Percentiles rank a stretch among this genome's conserved stretches.
phyloP scores from a whole-genome alignment of 2,113 vertebrate species.

The Pelvicachromis taeniatus region DNA sequence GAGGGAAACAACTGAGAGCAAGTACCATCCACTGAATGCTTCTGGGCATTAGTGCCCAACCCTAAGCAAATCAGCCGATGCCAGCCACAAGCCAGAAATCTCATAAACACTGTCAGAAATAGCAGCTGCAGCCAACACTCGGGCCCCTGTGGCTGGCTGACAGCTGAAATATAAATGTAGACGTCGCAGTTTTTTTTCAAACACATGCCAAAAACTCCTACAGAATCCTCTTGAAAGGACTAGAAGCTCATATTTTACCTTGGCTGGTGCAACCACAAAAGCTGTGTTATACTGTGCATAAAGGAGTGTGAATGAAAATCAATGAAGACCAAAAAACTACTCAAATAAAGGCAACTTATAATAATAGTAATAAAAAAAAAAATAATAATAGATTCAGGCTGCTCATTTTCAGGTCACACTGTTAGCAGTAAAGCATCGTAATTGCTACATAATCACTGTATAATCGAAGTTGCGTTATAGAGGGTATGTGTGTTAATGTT shows the following conservation, averaged over 20 bases:
- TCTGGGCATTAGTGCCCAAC: conserved; percentile 38
- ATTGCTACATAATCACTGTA: not conserved
- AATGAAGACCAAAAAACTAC: not conserved
- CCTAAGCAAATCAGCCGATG: conserved; percentile 28
- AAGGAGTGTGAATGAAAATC: not conserved
- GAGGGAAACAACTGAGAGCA: conserved; percentile 10
- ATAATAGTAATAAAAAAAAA: not conserved
- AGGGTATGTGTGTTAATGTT: not conserved
- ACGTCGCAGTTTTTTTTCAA: not conserved
- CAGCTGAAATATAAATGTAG: conserved; percentile 18
- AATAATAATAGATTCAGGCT: not conserved
- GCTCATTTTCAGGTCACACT: not conserved
- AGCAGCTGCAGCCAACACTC: conserved; percentile 19
- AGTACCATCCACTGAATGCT: conserved; percentile 16
- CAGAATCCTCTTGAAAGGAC: not conserved
- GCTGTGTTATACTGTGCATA: not conserved
- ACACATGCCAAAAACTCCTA: not conserved
- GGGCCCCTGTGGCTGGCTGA: not conserved
- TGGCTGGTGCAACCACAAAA: not conserved
- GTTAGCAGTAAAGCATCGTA: not conserved
- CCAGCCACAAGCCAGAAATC: conserved; percentile 6
- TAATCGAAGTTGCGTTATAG: not conserved
- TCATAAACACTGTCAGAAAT: conserved; percentile 56
- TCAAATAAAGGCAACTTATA: not conserved
- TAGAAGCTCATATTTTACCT: not conserved